Evolutionary conservation across 2,113 vertebrate genomes (phyloP).

Genomic region (Stigmatopora argus): DNA sequence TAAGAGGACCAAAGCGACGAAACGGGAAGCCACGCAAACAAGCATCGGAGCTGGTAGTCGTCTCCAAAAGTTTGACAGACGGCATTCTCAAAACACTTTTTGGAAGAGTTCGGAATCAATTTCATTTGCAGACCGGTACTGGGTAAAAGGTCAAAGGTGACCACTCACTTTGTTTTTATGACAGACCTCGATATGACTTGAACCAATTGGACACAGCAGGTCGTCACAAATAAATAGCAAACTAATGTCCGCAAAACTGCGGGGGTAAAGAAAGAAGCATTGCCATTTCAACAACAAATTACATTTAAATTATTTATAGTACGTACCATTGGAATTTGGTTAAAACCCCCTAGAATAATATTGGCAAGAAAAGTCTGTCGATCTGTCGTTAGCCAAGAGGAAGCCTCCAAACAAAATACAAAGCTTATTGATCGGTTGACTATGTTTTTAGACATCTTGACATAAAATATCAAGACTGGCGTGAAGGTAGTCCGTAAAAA

Average conservation of each 20-base stretch:
- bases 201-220: not conserved
- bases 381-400: not conserved
- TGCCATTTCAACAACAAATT: not conserved
- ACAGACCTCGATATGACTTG: not conserved
- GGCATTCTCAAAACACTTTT: not conserved
- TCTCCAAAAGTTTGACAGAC: not conserved
- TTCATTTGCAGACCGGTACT: not conserved
- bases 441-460: too few relatives aligned
- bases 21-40: conserved; percentile 12
- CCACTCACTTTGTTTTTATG: not conserved
- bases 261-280: not conserved
- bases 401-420: not conserved
- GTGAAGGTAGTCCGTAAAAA: too few relatives aligned
- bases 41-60: not conserved
- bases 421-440: not conserved
- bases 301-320: not conserved
- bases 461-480: too few relatives aligned
- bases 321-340: not conserved
- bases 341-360: not conserved
- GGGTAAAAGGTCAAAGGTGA: not conserved
- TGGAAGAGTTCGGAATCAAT: not conserved
- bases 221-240: not conserved
- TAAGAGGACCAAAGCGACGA: not conserved
- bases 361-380: not conserved
- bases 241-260: not conserved